Evolutionary conservation across 2,113 vertebrate genomes (phyloP), one percentile per base, ranked within the genome.

Genomic region (Pteropus alecto): DNA sequence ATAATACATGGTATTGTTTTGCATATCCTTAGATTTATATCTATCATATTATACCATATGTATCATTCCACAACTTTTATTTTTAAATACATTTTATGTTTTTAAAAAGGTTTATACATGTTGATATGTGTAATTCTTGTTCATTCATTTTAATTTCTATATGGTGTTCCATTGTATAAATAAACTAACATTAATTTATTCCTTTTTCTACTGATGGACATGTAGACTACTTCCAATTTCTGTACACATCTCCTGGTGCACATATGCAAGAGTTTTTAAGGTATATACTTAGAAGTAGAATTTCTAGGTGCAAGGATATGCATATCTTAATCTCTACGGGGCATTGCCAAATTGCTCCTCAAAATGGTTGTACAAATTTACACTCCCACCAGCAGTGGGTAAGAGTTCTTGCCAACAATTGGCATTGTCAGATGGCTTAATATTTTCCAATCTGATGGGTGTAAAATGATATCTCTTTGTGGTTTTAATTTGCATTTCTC

Each of bases 121-220:
- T 93, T 93, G 96, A 93, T 95, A 60, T 82, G 77, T 98, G 95
- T 95, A 87, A 90, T 93, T 92, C 48, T 84, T 71, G 81, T 93
- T 96, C 97, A 98, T 97, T 97, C 97, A 98, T 97, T 97, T 98
- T 96, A 96, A 98, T 97, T 98, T 96, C 97, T 97, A 96, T 97
- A 97, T 92, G 95, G 94, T 90, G 58, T 51, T 87, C 51, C 65
- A 83, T 92, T 94, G 96, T 96, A 96, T 77, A 96, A 97, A 85
- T 96, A 90, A 63, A 82, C 81, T 61, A 73, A 90, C 93, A 87
- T 85, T 77, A 90, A 90, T 87, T 87, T 94, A 93, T 92, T 96
- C 87, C 92, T 88, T 79, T 87, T 91, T 54, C 56, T 68, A 58
- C 83, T 93, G 90, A 96, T 88, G 97, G 94, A 87, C 93, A 82